Evolutionary conservation across 2,888 invertebrate genomes (phyloP).

Genomic region (Aleiodes leptofemur): DNA sequence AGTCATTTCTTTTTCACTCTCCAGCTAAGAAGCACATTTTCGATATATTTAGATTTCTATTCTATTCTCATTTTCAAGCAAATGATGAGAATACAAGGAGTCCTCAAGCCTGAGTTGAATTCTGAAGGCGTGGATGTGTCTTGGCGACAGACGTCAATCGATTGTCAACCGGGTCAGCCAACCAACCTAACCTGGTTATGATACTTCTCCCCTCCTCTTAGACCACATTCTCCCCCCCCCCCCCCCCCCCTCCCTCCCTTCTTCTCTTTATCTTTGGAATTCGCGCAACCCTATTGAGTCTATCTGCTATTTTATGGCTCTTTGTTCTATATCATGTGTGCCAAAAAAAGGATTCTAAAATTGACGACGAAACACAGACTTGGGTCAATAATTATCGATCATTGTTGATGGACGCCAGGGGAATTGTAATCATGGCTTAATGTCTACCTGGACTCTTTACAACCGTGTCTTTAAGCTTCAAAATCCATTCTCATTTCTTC

Average conservation of each 20-base stretch:
- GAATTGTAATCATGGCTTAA: conserved; percentile 44
- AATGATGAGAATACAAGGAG: too few relatives aligned
- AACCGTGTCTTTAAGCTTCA: conserved; percentile 46
- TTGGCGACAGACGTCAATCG: conserved; percentile 76
- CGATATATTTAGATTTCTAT: background rate
- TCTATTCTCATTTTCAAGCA: background rate
- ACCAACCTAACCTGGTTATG: conserved; percentile 70
- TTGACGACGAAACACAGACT: conserved; percentile 17
- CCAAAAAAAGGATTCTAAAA: conserved; percentile 21
- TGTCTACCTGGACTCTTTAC: conserved; percentile 51
- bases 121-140: conserved; percentile 69
- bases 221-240: conserved; percentile 41
- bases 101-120: too few relatives aligned
- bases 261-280: conserved; percentile 32
- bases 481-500: conserved; percentile 15
- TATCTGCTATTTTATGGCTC: background rate
- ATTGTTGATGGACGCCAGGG: conserved; percentile 14
- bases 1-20: background rate
- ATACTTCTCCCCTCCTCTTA: conserved; percentile 49
- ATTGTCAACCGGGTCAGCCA: conserved; percentile 76
- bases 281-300: conserved; percentile 34
- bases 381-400: conserved; percentile 46
- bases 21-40: background rate
- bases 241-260: conserved; percentile 38
- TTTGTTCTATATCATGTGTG: conserved; percentile 32